Conservation (phyloP, 2,888 invertebrate genomes). For the Protula sp. region DNA sequence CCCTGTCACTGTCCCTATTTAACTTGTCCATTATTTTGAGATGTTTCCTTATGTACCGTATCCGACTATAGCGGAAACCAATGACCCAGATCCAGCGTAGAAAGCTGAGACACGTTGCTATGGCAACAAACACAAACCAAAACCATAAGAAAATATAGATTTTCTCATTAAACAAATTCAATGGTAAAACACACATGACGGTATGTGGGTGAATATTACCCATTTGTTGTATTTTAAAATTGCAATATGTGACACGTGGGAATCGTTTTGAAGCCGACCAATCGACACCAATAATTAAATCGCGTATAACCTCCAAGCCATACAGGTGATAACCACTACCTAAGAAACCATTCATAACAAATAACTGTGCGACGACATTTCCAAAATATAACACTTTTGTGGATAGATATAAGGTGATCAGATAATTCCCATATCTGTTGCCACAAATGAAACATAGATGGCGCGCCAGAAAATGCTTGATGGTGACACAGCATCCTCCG, state of each 20-base stretch:
- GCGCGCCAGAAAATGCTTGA: conserved; percentile 48
- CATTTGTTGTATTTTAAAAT: conserved; percentile 54
- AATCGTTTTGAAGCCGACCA: conserved; percentile 50
- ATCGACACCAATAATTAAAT: conserved; percentile 51
- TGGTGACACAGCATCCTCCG: conserved; percentile 47
- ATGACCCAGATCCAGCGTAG: conserved; percentile 54
- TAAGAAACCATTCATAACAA: conserved; percentile 56
- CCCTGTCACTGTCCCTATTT: conserved; percentile 26
- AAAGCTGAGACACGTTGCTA: conserved; percentile 53
- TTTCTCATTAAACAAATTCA: conserved; percentile 40
- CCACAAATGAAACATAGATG: conserved; percentile 51
- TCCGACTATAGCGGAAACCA: conserved; percentile 48
- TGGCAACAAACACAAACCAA: conserved; percentile 56
- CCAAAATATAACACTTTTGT: conserved; percentile 54
- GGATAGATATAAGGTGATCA: conserved; percentile 55
- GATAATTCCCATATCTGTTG: conserved; percentile 55
- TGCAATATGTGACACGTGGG: conserved; percentile 53
- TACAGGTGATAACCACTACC: conserved; percentile 53
- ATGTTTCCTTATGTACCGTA: conserved; percentile 54
- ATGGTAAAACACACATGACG: conserved; percentile 52
- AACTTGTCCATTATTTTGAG: conserved; percentile 52
- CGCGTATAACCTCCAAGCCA: conserved; percentile 56
- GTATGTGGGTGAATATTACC: conserved; percentile 53
- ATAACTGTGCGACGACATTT: conserved; percentile 56
- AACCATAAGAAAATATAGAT: conserved; percentile 57